Base-by-base conservation (phyloP, 2,888 invertebrate species). In the Celastrina argiolus region DNA sequence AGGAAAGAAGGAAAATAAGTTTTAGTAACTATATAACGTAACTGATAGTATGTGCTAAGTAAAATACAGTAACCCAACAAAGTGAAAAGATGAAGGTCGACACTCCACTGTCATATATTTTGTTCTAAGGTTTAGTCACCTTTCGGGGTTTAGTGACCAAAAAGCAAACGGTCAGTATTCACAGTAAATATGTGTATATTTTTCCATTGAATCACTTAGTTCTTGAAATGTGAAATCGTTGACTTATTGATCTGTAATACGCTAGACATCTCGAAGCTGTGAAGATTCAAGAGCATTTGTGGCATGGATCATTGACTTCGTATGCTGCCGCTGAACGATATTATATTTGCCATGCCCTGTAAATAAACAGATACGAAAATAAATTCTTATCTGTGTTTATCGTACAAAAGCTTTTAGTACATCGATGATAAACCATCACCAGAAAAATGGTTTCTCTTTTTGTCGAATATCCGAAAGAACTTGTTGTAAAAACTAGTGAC, bases 41-140 rank as follows among this genome's bases (percentile, higher is more conserved):
- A 22, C 18, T 22, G 18, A 3, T 2, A 18, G 18, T 18, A 45
- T 45, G 18, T 22, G 3, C 45, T 4, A 45, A 45, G 10, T 45
- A 18, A 45, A 22, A 22, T 45, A 45, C 14, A 8, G 22, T 26
- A 51, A 12, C 22, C 22, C 14, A 22, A 51, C 22, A 22, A 51
- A 51, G 51, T 10, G 51, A n/a, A n/a, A n/a, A n/a, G n/a, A n/a
- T n/a, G n/a, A n/a, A n/a, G n/a, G n/a, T n/a, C 22, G 22, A 14
- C 51, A 51, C 51, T 22, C 16, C 18, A 45, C 45, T 45, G 16
- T 22, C 51, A 51, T 51, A 51, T 51, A n/a, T n/a, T n/a, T 4
- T 22, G 51, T 51, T 51, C 22, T 51, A 51, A 51, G 51, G 51
- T 51, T 26, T 51, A 51, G 22, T 51, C 51, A 22, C 51, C 51